These are phyloP conservation scores for Psix sp. DNA, from an alignment of 1,140 invertebrate genomes.

Conservation along the genomic window DNA sequence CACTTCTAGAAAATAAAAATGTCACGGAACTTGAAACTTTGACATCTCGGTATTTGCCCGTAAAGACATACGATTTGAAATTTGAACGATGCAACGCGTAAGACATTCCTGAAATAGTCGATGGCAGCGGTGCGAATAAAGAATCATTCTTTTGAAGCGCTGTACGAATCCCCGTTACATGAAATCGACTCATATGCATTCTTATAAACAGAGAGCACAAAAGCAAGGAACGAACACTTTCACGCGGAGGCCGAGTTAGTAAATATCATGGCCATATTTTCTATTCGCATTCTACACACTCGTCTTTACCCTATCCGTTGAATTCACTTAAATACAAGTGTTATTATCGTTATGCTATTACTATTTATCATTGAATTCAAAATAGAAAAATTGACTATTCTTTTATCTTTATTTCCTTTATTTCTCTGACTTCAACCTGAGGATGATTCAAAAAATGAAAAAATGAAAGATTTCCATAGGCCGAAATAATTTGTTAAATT, in stretches of 20 bases:
- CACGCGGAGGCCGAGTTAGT: constrained; percentile 69
- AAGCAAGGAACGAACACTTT: constrained; percentile 68
- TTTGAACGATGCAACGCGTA: constrained; percentile 21
- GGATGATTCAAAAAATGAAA: too few relatives aligned
- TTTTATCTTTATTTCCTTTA: too few relatives aligned
- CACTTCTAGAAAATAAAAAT: too few relatives aligned
- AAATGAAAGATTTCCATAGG: too few relatives aligned
- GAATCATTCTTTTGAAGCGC: constrained; percentile 37
- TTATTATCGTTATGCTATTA: too few relatives aligned
- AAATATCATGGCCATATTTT: constrained; percentile 73
- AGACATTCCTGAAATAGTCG: constrained; percentile 23
- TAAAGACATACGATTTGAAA: constrained; percentile 19
- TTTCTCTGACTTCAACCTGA: too few relatives aligned
- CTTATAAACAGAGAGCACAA: constrained; percentile 62
- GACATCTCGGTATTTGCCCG: constrained; percentile 29
- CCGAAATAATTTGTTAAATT: too few relatives aligned
- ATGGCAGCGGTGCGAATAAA: constrained; percentile 24
- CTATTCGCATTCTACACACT: constrained; percentile 56
- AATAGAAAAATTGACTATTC: too few relatives aligned
- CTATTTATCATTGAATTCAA: too few relatives aligned
- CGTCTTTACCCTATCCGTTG: constrained; percentile 59
- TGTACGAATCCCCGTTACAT: constrained; percentile 64
- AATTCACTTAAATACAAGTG: too few relatives aligned
- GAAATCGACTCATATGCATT: constrained; percentile 62
- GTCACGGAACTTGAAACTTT: constrained; percentile 7